Percentiles rank a stretch among this genome's conserved stretches.
Evolutionary conservation across 2,113 vertebrate genomes (phyloP).

Genomic region (Chaetodon trifascialis): DNA sequence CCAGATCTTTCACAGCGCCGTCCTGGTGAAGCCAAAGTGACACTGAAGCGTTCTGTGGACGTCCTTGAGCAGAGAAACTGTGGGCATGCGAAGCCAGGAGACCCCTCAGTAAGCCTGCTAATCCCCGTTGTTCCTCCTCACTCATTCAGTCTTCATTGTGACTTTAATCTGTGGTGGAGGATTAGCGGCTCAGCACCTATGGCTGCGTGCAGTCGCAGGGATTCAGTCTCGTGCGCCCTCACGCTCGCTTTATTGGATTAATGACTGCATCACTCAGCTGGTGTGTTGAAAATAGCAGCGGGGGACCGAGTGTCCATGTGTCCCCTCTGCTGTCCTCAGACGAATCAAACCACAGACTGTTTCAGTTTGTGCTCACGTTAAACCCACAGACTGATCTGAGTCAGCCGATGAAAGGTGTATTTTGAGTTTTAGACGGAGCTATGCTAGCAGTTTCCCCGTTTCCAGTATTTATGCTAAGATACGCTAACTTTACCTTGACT

Average conservation of each 20-base stretch:
- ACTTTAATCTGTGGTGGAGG: constrained; percentile 53
- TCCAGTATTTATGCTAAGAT: neutral
- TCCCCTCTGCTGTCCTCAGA: neutral
- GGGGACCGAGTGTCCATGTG: neutral
- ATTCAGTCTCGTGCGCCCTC: constrained; percentile 34
- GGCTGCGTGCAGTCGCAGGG: constrained; percentile 16
- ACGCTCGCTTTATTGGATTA: constrained; percentile 55
- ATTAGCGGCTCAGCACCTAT: constrained; percentile 52
- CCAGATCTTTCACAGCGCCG: neutral
- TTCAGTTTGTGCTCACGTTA: neutral
- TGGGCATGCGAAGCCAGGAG: neutral
- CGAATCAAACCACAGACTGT: neutral
- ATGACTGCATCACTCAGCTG: neutral
- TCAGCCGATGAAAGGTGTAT: too few relatives aligned
- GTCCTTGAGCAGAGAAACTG: constrained; percentile 14
- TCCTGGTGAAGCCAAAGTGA: neutral
- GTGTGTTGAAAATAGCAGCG: neutral
- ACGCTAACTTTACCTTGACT: too few relatives aligned
- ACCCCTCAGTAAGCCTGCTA: neutral
- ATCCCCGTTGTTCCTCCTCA: constrained; percentile 37
- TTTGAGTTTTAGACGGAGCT: too few relatives aligned
- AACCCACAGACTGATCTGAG: neutral
- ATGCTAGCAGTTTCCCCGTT: too few relatives aligned
- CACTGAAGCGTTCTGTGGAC: neutral
- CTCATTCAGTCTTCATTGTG: constrained; percentile 30